phyloP scores from a whole-genome alignment of 2,113 vertebrate genomes.

The Progne subis region DNA sequence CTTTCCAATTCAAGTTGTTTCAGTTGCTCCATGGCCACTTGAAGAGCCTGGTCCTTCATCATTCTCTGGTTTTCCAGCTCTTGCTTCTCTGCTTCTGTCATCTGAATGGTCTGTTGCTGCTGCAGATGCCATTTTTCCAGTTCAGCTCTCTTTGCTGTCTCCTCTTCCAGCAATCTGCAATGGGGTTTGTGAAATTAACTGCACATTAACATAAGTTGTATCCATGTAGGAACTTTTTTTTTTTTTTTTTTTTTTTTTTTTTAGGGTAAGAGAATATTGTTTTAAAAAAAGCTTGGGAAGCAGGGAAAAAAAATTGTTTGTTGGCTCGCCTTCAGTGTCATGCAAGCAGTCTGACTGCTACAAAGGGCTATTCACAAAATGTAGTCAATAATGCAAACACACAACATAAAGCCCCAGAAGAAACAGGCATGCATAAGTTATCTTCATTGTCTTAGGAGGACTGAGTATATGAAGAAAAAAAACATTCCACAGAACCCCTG shows the following conservation, averaged over 20 bases:
- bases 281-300: background rate
- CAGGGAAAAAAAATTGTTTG: background rate
- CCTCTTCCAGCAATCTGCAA: conserved; percentile 89
- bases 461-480: background rate
- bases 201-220: background rate
- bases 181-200: background rate
- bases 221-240: background rate
- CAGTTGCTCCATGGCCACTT: conserved; percentile 90
- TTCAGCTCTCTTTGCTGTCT: conserved; percentile 86
- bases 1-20: conserved; percentile 87
- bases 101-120: conserved; percentile 89
- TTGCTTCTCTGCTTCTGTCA: conserved; percentile 92
- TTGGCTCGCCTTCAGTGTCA: background rate
- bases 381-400: background rate
- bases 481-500: background rate
- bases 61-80: conserved; percentile 86
- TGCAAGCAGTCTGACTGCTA: background rate
- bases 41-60: conserved; percentile 86
- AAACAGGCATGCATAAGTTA: background rate
- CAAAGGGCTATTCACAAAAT: conserved; percentile 30
- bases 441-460: background rate
- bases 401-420: background rate
- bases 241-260: background rate
- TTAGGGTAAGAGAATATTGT: background rate
- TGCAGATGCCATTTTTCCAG: conserved; percentile 89